phyloP scores from a whole-genome alignment of 2,113 vertebrate species.

The Apodemus sylvaticus region DNA sequence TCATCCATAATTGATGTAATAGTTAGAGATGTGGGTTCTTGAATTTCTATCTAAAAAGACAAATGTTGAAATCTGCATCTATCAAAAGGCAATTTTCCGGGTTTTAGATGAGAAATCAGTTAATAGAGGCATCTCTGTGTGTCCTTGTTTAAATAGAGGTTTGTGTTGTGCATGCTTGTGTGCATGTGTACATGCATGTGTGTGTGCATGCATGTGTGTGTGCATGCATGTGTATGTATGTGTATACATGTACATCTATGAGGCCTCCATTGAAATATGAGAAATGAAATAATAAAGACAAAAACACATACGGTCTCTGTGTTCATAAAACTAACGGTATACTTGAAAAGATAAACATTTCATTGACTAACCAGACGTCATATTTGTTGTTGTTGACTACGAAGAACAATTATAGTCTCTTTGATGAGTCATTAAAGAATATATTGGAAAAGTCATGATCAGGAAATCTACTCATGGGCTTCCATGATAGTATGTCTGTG shows the following conservation, averaged over 20 bases:
- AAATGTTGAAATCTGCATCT: not conserved
- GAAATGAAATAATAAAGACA: not conserved
- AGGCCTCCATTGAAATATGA: not conserved
- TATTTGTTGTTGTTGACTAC: not conserved
- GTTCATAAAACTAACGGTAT: not conserved
- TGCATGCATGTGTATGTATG: not conserved
- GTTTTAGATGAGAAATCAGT: not conserved
- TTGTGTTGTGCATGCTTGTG: not conserved
- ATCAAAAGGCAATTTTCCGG: not conserved
- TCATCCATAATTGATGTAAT: not conserved
- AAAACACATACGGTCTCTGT: not conserved
- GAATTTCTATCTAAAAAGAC: not conserved
- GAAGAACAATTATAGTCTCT: not conserved
- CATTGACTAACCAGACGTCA: not conserved
- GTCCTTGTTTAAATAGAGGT: not conserved
- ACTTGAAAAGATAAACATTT: not conserved
- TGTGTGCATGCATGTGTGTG: not conserved
- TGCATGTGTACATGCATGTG: not conserved
- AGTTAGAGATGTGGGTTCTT: not conserved
- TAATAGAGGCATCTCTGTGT: not conserved
- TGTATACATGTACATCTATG: not conserved
- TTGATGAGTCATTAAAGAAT: not conserved
- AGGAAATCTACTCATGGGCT: not conserved
- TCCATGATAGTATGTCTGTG: too few species aligned
- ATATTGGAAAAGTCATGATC: not conserved